Evolutionary conservation across 2,888 invertebrate genomes (phyloP).

Genomic region (Melinaea menophilus): DNA sequence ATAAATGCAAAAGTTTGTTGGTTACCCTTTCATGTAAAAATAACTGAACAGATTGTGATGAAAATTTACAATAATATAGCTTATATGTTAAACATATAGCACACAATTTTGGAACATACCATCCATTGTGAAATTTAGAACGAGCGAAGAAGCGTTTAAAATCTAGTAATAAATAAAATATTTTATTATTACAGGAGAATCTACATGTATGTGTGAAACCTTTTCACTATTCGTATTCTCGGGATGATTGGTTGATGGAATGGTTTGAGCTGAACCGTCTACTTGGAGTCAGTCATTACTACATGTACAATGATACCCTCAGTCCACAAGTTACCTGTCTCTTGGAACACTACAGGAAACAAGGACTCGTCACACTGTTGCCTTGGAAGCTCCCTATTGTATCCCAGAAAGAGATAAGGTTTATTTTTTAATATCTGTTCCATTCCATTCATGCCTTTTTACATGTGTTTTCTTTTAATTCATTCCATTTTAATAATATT

Average conservation of each 20-base stretch:
- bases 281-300: constrained; percentile 91
- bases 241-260: constrained; percentile 89
- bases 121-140: too few species aligned
- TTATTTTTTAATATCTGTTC: constrained; percentile 9
- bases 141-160: too few species aligned
- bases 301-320: constrained; percentile 93
- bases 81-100: too few species aligned
- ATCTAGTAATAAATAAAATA: too few species aligned
- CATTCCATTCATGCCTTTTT: too few species aligned
- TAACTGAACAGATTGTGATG: too few species aligned
- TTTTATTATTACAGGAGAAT: constrained; percentile 63
- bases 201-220: constrained; percentile 93
- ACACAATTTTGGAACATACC: too few species aligned
- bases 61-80: too few species aligned
- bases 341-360: constrained; percentile 81
- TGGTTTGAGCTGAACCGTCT: constrained; percentile 92
- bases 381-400: constrained; percentile 92
- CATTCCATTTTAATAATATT: too few species aligned
- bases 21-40: too few species aligned
- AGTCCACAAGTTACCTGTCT: constrained; percentile 88
- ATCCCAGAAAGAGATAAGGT: constrained; percentile 90
- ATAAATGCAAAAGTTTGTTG: too few species aligned
- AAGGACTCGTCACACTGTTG: constrained; percentile 83
- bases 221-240: constrained; percentile 91
- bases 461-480: too few species aligned